phyloP scores from a whole-genome alignment of 2,113 vertebrate species.

The Pholis gunnellus region DNA sequence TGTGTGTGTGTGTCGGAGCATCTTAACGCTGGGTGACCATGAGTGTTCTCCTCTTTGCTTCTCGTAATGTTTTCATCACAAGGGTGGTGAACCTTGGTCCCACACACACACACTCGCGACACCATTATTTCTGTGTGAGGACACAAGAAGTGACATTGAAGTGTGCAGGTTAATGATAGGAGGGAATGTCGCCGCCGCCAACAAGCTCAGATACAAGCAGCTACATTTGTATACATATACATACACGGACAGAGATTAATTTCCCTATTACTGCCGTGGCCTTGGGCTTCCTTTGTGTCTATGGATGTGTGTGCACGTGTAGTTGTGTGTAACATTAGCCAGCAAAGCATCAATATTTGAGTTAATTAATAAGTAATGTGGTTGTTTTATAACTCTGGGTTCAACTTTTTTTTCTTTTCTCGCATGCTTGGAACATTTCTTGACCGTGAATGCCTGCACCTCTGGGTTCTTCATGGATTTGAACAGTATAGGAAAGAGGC shows the following conservation, averaged over 20 bases:
- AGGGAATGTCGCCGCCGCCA: constrained; percentile 25
- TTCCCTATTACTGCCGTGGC: constrained; percentile 19
- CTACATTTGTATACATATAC: constrained; percentile 31
- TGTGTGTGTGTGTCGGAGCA: constrained; percentile 26
- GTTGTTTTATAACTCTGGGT: constrained; percentile 11
- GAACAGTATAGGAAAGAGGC: background rate
- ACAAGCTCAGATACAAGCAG: constrained; percentile 40
- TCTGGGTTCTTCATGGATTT: background rate
- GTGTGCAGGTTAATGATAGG: constrained; percentile 44
- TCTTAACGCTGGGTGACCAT: constrained; percentile 39
- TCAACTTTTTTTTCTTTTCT: background rate
- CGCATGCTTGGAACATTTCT: background rate
- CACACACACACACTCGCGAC: background rate
- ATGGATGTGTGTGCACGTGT: background rate
- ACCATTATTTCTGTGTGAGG: background rate
- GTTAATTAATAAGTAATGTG: background rate
- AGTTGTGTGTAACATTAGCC: background rate
- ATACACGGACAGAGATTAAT: constrained; percentile 41
- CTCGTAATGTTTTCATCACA: constrained; percentile 53
- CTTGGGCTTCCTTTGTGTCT: constrained; percentile 27
- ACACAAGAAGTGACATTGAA: constrained; percentile 44
- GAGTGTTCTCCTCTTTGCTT: constrained; percentile 38
- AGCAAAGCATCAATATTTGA: constrained; percentile 15
- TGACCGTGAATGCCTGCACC: background rate
- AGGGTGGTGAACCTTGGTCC: constrained; percentile 20